These are phyloP conservation scores for Osmoderma eremita DNA, from an alignment of 2,888 invertebrate genomes.

Conservation along the genomic window DNA sequence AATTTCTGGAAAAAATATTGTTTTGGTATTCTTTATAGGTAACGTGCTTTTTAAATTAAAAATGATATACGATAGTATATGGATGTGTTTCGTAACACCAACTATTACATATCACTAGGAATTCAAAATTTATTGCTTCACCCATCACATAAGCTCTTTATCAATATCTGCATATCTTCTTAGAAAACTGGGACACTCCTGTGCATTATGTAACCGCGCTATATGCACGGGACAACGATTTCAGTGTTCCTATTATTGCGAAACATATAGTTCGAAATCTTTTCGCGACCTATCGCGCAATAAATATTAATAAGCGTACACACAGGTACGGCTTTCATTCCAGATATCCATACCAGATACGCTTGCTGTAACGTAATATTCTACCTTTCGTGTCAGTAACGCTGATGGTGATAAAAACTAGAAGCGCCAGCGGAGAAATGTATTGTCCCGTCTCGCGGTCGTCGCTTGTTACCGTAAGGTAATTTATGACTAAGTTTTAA, in stretches of 20 bases:
- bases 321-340: too few relatives aligned
- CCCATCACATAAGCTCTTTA: slow-evolving; percentile 10
- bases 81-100: too few relatives aligned
- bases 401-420: slow-evolving; percentile 20
- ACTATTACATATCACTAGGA: too few relatives aligned
- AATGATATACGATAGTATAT: too few relatives aligned
- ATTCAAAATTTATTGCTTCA: slow-evolving; percentile 12
- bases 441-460: slow-evolving; percentile 22
- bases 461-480: slow-evolving; percentile 38
- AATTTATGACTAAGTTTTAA: slow-evolving; percentile 42
- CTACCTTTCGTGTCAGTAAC: neutral
- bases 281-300: neutral
- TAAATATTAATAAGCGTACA: neutral
- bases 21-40: too few relatives aligned
- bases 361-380: neutral
- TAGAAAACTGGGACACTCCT: slow-evolving; percentile 8
- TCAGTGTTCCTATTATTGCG: slow-evolving; percentile 4
- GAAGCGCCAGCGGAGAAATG: slow-evolving; percentile 21
- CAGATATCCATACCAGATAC: neutral
- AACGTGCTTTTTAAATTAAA: too few relatives aligned
- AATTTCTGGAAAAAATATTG: too few relatives aligned
- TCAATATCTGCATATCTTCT: slow-evolving; percentile 10
- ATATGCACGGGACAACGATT: neutral
- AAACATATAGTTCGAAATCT: slow-evolving; percentile 1
- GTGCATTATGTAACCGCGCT: neutral